Percentiles rank a stretch among this genome's conserved stretches.
Conservation (phyloP, 2,113 vertebrate genomes). For the Cochlearius cochlearius region DNA sequence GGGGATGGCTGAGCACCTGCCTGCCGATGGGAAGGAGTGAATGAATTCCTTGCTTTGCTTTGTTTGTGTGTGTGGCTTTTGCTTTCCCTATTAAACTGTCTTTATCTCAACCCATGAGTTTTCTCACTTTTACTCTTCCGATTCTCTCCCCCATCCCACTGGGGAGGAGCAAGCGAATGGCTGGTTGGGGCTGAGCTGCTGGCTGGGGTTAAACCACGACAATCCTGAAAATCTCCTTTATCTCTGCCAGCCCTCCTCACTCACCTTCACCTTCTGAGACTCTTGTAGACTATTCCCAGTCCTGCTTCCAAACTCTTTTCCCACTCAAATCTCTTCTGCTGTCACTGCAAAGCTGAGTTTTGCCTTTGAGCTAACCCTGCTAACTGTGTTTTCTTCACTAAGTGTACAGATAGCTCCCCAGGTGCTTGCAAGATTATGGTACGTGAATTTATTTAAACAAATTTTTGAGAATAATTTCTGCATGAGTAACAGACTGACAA, state of each 20-base stretch:
- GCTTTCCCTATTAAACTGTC: not conserved
- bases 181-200: not conserved
- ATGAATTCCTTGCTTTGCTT: not conserved
- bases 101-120: not conserved
- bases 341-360: not conserved
- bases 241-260: not conserved
- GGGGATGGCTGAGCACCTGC: not conserved
- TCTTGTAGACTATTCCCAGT: not conserved
- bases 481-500: not conserved
- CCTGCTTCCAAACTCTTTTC: not conserved
- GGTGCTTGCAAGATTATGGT: not conserved
- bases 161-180: rapidly evolving
- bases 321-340: not conserved
- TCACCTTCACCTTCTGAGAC: not conserved
- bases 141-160: not conserved
- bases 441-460: not conserved
- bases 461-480: not conserved
- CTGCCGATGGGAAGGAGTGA: not conserved
- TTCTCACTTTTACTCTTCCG: not conserved
- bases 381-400: not conserved
- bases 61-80: not conserved
- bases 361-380: not conserved
- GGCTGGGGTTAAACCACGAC: not conserved
- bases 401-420: not conserved
- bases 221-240: not conserved